Evolutionary conservation across 2,888 invertebrate genomes (phyloP).

Genomic region (Trichacis sp.): DNA sequence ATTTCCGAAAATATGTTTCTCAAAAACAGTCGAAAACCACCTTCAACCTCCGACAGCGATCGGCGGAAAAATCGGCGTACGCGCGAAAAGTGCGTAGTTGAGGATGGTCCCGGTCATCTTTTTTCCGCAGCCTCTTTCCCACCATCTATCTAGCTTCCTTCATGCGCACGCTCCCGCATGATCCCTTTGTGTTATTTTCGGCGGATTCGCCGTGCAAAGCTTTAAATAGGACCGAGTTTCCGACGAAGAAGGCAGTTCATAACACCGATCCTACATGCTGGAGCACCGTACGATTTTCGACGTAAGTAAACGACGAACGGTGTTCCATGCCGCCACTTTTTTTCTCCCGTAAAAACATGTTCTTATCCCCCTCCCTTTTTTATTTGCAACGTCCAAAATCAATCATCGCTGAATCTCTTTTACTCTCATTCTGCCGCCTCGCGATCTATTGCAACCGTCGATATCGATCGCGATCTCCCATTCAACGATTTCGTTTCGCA

Average conservation of each 20-base stretch:
- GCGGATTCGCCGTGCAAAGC: slow-evolving; percentile 60
- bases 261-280: slow-evolving; percentile 64
- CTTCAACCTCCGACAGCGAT: too few species aligned
- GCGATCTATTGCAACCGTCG: background rate
- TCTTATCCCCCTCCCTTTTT: slow-evolving; percentile 2
- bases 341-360: background rate
- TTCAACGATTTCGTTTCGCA: background rate
- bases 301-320: slow-evolving; percentile 62
- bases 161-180: slow-evolving; percentile 56
- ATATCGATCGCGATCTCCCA: background rate
- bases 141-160: slow-evolving; percentile 10
- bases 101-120: slow-evolving; percentile 9
- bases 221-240: slow-evolving; percentile 67
- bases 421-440: background rate
- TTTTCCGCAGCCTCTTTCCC: slow-evolving; percentile 5
- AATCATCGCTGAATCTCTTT: background rate
- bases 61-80: background rate
- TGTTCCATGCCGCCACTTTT: background rate
- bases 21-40: slow-evolving; percentile 35
- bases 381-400: slow-evolving; percentile 1
- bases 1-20: background rate
- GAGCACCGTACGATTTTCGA: slow-evolving; percentile 66
- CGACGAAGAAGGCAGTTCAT: slow-evolving; percentile 63
- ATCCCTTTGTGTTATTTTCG: slow-evolving; percentile 69
- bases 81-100: slow-evolving; percentile 30